These are phyloP conservation scores for Cephus spinipes DNA, from an alignment of 2,888 invertebrate species.

Conservation along the genomic window DNA sequence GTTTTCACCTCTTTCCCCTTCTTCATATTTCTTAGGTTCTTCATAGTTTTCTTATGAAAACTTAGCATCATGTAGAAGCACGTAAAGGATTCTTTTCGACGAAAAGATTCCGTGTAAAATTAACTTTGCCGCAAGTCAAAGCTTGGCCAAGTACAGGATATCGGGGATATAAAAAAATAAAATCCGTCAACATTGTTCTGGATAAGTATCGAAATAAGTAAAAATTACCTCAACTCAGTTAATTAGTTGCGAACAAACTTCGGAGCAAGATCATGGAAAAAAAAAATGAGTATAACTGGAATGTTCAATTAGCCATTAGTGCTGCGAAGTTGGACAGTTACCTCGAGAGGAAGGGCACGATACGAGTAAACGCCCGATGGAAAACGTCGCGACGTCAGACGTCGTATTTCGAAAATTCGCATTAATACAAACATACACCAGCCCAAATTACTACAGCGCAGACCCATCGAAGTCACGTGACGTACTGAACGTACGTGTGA, in stretches of 20 bases:
- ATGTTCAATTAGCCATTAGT: not conserved
- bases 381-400: not conserved
- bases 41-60: not conserved
- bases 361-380: not conserved
- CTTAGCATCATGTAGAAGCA: not conserved
- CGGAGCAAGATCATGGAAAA: not conserved
- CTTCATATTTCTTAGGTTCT: not conserved
- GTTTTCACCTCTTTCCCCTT: constrained; percentile 11
- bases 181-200: too few species aligned
- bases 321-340: not conserved
- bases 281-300: not conserved
- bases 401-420: not conserved
- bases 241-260: not conserved
- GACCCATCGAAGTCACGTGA: not conserved
- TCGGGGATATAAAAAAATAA: not conserved
- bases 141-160: not conserved
- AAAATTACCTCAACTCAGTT: not conserved
- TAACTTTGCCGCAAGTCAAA: not conserved
- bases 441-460: not conserved
- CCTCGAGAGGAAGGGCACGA: not conserved
- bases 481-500: not conserved
- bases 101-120: not conserved
- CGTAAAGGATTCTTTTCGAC: not conserved
- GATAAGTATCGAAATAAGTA: not conserved
- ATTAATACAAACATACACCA: not conserved